Percentiles rank a stretch among this genome's conserved stretches.
These are phyloP conservation scores for Mus spretus DNA, from an alignment of 2,797 vertebrate species.

Conservation along the genomic window DNA sequence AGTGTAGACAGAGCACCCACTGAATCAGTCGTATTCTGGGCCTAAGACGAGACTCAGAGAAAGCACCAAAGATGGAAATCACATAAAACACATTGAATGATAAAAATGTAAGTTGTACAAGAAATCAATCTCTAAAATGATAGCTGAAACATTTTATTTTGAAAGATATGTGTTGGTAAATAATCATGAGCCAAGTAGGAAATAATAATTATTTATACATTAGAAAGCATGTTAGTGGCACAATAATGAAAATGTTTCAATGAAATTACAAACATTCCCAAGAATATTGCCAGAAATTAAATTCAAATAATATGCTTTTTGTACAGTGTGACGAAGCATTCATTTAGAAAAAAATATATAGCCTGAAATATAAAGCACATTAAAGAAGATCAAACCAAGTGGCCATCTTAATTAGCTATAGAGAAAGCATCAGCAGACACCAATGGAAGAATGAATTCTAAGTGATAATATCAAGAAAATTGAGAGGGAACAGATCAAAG, in stretches of 20 bases:
- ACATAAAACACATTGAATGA: not conserved
- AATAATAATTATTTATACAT: constrained; percentile 23
- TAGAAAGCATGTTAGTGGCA: not conserved
- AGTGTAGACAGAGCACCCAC: not conserved
- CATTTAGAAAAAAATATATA: constrained; percentile 2
- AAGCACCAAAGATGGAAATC: not conserved
- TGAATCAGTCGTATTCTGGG: not conserved
- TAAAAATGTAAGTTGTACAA: not conserved
- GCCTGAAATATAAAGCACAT: not conserved
- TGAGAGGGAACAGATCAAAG: not conserved
- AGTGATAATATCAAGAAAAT: not conserved
- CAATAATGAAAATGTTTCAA: not conserved
- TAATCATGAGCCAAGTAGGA: not conserved
- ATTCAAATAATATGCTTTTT: not conserved
- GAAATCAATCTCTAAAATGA: not conserved
- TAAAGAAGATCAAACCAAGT: not conserved
- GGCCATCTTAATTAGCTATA: not conserved
- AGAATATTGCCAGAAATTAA: not conserved
- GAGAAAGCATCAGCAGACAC: not conserved
- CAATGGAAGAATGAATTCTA: not conserved
- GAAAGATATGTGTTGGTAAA: constrained; percentile 22
- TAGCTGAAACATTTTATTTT: not conserved
- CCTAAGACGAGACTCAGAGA: not conserved
- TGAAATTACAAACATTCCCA: not conserved
- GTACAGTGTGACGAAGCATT: not conserved